These are phyloP conservation scores for Otocyon megalotis DNA, from an alignment of 2,113 vertebrate genomes.

Conservation along the genomic window DNA sequence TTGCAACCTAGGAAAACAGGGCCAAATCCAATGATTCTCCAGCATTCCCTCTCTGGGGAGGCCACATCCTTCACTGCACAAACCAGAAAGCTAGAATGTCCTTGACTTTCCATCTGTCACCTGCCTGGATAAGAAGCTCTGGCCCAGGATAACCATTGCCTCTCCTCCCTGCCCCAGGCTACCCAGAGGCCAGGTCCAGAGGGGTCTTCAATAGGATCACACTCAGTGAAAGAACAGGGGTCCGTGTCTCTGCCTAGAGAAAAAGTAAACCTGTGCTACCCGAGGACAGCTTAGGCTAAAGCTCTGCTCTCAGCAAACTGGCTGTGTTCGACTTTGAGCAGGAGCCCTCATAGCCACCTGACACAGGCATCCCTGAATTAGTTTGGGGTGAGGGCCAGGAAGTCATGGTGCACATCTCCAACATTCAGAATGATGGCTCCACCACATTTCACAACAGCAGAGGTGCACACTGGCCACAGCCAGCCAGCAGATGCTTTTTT, in stretches of 20 bases:
- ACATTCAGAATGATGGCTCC: not conserved
- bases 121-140: not conserved
- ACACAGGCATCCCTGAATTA: no score
- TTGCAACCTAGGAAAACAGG: not conserved
- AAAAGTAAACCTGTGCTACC: not conserved
- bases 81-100: not conserved
- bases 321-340: not conserved
- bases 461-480: not conserved
- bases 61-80: not conserved
- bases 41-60: not conserved
- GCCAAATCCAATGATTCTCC: not conserved
- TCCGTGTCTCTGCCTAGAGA: not conserved
- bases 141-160: not conserved
- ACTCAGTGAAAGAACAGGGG: not conserved
- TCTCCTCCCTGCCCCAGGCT: rapidly evolving
- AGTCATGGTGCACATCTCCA: not conserved
- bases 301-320: not conserved
- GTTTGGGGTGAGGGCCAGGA: not conserved
- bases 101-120: not conserved
- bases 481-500: not conserved
- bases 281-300: not conserved
- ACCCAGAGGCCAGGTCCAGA: not conserved
- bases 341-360: not conserved
- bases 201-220: not conserved
- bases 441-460: not conserved